Evolutionary conservation across 2,113 vertebrate genomes (phyloP).

Genomic region (Antechinus stuartii): DNA sequence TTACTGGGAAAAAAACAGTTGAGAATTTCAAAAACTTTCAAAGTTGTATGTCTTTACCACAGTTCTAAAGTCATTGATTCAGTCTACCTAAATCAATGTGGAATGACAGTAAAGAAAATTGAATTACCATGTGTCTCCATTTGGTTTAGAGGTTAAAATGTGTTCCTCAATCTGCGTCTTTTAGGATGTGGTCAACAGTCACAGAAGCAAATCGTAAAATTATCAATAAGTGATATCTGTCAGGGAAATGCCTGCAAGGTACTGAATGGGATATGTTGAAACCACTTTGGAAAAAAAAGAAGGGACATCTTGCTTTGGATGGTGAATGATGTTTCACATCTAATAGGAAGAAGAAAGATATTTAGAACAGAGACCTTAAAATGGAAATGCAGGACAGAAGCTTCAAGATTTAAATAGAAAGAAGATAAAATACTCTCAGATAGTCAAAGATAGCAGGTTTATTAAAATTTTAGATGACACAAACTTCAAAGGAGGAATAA

Average conservation of each 20-base stretch:
- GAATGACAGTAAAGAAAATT: background rate
- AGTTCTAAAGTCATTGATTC: background rate
- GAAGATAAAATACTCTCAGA: background rate
- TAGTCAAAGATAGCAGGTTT: background rate
- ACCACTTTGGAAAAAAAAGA: background rate
- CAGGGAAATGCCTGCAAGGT: background rate
- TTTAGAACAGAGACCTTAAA: background rate
- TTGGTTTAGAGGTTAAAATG: background rate
- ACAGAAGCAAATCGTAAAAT: background rate
- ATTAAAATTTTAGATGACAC: background rate
- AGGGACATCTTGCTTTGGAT: background rate
- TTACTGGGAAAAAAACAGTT: background rate
- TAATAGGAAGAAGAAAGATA: background rate
- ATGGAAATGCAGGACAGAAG: background rate
- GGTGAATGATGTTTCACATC: background rate
- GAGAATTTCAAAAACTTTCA: background rate
- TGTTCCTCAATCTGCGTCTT: background rate
- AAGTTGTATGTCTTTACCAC: background rate
- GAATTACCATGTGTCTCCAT: background rate
- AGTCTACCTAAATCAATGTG: background rate
- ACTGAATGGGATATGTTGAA: background rate
- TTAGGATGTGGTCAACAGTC: background rate
- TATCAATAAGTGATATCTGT: background rate
- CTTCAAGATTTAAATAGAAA: background rate
- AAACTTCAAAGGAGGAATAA: background rate